A percentile compares a stretch with the other conserved stretches of the same genome.
Evolutionary conservation across 30 jellyfish, hydroid and myxozoan species (phyloP).

Genomic region (Morbakka virulenta): DNA sequence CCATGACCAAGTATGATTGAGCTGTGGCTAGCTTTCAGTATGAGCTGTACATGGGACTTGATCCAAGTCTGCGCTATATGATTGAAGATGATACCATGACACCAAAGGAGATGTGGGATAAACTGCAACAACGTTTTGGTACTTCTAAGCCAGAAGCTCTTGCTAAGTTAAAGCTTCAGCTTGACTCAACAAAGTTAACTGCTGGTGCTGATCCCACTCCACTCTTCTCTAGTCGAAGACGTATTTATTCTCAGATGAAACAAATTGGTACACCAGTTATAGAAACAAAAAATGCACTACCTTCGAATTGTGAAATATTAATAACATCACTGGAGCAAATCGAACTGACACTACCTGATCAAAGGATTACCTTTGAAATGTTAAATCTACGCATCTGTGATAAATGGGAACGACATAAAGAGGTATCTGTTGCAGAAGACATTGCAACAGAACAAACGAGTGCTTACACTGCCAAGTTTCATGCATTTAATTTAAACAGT

Average conservation of each 20-base stretch:
- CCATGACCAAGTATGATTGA: neutral
- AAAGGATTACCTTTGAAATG: neutral
- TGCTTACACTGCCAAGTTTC: no score
- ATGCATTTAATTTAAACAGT: no score
- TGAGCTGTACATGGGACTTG: neutral
- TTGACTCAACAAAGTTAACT: neutral
- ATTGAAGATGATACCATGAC: neutral
- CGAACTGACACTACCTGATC: neutral
- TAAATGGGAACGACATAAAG: neutral
- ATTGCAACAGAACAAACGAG: no score
- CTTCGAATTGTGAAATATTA: neutral
- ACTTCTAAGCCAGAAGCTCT: neutral
- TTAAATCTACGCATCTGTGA: neutral
- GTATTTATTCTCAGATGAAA: neutral
- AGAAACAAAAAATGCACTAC: neutral
- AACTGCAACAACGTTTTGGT: neutral
- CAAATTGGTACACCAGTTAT: neutral
- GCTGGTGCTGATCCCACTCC: neutral
- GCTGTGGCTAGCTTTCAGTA: neutral
- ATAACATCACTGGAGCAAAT: neutral
- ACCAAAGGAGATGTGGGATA: neutral
- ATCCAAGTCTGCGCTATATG: neutral
- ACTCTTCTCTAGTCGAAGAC: neutral
- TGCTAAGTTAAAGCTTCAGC: neutral
- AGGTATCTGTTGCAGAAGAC: neutral